Evolutionary conservation across 2,888 invertebrate species (phyloP), one percentile per base, ranked within the genome.

Genomic region (Brachynemurus nebulosus): DNA sequence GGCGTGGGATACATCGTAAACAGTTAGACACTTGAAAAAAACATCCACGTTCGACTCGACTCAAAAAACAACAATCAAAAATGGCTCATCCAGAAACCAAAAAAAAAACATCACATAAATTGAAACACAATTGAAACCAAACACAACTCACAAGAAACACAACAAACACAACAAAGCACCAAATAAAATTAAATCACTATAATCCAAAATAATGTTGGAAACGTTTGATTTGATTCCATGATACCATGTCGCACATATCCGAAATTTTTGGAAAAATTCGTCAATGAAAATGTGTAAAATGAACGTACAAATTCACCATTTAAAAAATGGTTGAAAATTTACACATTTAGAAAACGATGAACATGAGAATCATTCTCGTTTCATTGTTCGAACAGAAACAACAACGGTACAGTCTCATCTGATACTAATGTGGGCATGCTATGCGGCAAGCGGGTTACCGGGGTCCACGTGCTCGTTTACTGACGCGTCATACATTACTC

Each of bases 1-100:
- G 78, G 77, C 63, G 80, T 72, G 63, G 81, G 80, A 70, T 81
- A 81, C 82, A 81, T 81, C 61, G 55, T 62, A 57, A 50, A 39
- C 36, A 36, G 17, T 2, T n/a, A 27, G 2, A 27, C n/a, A 30
- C 30, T 30, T 30, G n/a, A 30, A 30, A 30, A 30, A 11, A 30
- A 30, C 30, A 30, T 12, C n/a, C n/a, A 30, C 30, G 14, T 14
- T 30, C n/a, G 11, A 27, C 27, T 27, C 5, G 9, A 3, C n/a
- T 8, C 5, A 30, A 30, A 30, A 30, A 30, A 30, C n/a, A 11
- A 8, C 4, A 30, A 30, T n/a, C 7, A 23, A 23, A 23, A 23
- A 23, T 30, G n/a, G n/a, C 3, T 30, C 14, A 30, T 30, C 30
- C 30, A 30, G 14, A 11, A 30, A 30, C n/a, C 4, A 27, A 30